Conservation (phyloP, 2,797 vertebrate species). For the Falco naumanni region DNA sequence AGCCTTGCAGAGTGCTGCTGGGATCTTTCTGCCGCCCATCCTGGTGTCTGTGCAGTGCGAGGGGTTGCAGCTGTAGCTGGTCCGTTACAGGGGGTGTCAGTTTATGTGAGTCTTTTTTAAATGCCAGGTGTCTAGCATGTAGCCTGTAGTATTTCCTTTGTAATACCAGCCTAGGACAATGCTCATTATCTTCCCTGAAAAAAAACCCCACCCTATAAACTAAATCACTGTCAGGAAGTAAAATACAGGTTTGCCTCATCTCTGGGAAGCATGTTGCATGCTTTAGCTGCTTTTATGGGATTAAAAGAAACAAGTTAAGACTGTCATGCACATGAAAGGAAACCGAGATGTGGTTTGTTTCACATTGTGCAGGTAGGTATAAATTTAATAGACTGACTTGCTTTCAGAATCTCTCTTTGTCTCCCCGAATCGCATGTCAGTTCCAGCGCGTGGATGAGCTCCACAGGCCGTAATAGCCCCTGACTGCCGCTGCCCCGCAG, state of each 20-base stretch:
- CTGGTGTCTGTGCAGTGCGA: not conserved
- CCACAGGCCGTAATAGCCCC: conserved; percentile 6
- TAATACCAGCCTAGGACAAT: conserved; percentile 37
- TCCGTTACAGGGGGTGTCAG: not conserved
- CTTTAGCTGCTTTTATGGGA: conserved; percentile 66
- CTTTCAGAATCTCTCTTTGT: conserved; percentile 51
- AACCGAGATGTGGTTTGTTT: conserved; percentile 62
- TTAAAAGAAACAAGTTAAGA: conserved; percentile 72
- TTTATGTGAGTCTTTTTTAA: conserved; percentile 10
- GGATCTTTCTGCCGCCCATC: not conserved
- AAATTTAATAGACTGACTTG: conserved; percentile 62
- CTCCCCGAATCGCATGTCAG: conserved; percentile 39
- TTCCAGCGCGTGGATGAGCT: conserved; percentile 36
- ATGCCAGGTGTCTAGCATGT: conserved; percentile 14
- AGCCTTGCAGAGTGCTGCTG: not conserved
- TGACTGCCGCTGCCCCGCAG: conserved; percentile 29
- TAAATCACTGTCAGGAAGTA: conserved; percentile 58
- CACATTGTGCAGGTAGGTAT: conserved; percentile 68
- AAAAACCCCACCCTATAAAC: conserved; percentile 11
- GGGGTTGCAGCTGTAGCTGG: conserved; percentile 24
- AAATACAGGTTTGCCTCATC: conserved; percentile 55
- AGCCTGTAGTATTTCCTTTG: not conserved
- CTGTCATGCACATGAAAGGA: conserved; percentile 64
- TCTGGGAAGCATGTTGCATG: conserved; percentile 44
- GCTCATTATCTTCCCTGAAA: conserved; percentile 6